These are phyloP conservation scores for Dicrurus megarhynchus DNA, from an alignment of 2,113 vertebrate genomes.

Conservation along the genomic window DNA sequence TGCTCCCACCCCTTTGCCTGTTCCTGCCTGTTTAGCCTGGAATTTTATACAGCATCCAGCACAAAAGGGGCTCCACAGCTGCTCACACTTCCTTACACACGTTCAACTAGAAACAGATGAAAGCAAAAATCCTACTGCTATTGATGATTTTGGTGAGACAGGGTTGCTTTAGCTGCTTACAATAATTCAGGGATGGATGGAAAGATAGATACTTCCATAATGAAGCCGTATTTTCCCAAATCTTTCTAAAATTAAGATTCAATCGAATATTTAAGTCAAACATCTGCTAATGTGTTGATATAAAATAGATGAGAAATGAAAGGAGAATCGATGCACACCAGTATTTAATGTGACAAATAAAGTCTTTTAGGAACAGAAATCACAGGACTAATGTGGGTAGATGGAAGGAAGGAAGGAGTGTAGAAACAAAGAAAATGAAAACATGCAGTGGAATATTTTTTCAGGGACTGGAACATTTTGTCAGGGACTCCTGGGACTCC, in stretches of 20 bases:
- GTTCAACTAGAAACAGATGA: not conserved
- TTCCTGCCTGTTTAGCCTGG: not conserved
- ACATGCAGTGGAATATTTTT: not conserved
- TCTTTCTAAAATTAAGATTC: not conserved
- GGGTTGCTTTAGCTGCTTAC: not conserved
- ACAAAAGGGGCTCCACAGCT: not conserved
- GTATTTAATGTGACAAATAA: not conserved
- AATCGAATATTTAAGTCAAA: not conserved
- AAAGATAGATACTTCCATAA: not conserved
- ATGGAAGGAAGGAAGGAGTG: not conserved
- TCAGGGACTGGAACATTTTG: not conserved
- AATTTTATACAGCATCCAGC: not conserved
- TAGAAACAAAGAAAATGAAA: not conserved
- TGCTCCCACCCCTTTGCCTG: not conserved
- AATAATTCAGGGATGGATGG: not conserved
- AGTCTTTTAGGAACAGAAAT: not conserved
- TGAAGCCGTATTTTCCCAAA: not conserved
- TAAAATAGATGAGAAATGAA: not conserved
- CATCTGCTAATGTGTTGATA: not conserved
- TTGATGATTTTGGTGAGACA: accelerated
- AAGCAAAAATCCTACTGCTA: not conserved
- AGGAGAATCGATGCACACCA: not conserved
- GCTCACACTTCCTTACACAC: accelerated
- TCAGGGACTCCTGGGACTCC: not conserved
- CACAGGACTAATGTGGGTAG: not conserved